Percentiles rank a stretch among this genome's conserved stretches.
Evolutionary conservation across 1,140 invertebrate species (phyloP).

Genomic region (Olivierus martensii): DNA sequence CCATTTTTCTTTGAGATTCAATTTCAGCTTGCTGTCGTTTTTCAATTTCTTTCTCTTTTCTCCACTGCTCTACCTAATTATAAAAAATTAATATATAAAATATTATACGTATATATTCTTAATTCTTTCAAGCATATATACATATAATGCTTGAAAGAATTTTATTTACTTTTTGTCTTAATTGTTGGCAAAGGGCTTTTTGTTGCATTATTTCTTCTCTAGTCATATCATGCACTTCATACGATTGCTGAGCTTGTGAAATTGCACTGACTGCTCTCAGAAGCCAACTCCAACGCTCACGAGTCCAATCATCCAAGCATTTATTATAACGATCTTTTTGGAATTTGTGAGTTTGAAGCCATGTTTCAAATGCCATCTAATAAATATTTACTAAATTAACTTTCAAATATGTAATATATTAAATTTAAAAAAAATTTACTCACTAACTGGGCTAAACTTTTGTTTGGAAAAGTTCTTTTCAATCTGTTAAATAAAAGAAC

Average conservation of each 20-base stretch:
- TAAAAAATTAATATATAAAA: too few species aligned
- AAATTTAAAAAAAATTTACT: background rate
- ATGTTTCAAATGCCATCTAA: constrained; percentile 15
- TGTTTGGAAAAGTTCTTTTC: constrained; percentile 13
- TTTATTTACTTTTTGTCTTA: constrained; percentile 8
- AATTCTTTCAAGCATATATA: too few species aligned
- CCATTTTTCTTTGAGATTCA: constrained; percentile 11
- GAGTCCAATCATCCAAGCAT: constrained; percentile 12
- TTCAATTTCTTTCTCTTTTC: constrained; percentile 15
- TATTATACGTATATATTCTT: too few species aligned
- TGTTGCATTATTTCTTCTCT: constrained; percentile 11
- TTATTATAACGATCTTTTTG: constrained; percentile 15
- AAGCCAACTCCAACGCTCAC: constrained; percentile 13
- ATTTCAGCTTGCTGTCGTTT: constrained; percentile 8
- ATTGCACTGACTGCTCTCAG: constrained; percentile 12
- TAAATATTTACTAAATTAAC: too few species aligned
- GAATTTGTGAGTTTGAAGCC: constrained; percentile 13
- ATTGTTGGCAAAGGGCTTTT: constrained; percentile 10
- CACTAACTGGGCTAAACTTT: constrained; percentile 12
- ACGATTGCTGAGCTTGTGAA: constrained; percentile 10
- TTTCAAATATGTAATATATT: too few species aligned
- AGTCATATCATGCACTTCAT: constrained; percentile 8
- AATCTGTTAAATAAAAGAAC: constrained; percentile 13
- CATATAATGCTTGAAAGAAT: too few species aligned
- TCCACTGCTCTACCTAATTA: constrained; percentile 12